phyloP scores from a whole-genome alignment of 2,888 invertebrate genomes.

The Netelia inedita region DNA sequence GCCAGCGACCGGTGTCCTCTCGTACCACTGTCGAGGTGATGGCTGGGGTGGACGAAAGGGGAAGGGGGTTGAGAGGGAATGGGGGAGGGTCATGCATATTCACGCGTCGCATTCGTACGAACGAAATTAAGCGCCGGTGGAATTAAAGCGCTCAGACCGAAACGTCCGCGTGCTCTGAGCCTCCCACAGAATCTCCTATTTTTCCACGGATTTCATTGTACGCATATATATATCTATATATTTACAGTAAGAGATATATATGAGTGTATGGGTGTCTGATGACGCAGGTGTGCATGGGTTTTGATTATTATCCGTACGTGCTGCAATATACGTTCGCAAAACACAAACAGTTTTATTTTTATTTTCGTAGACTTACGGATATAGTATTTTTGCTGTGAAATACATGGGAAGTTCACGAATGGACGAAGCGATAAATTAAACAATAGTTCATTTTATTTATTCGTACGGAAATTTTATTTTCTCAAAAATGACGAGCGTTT shows the following conservation, averaged over 20 bases:
- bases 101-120: conserved; percentile 77
- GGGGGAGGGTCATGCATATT: conserved; percentile 71
- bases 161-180: conserved; percentile 44
- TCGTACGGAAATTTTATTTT: no score
- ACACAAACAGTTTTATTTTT: not conserved
- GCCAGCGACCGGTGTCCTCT: conserved; percentile 37
- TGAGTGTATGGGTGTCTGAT: conserved; percentile 11
- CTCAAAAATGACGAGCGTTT: no score
- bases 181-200: conserved; percentile 15
- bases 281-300: conserved; percentile 29
- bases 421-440: no score
- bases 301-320: conserved; percentile 30
- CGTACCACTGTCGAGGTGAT: conserved; percentile 49
- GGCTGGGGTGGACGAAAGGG: conserved; percentile 17
- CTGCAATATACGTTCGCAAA: not conserved
- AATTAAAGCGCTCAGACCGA: conserved; percentile 76
- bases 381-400: no score
- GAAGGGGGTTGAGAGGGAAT: not conserved
- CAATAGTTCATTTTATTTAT: no score
- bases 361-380: not conserved
- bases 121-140: conserved; percentile 71
- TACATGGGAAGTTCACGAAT: no score
- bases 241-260: not conserved
- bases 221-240: not conserved
- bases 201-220: conserved; percentile 35